These are phyloP conservation scores for Mus spicilegus DNA, from an alignment of 2,113 vertebrate genomes.

Conservation along the genomic window DNA sequence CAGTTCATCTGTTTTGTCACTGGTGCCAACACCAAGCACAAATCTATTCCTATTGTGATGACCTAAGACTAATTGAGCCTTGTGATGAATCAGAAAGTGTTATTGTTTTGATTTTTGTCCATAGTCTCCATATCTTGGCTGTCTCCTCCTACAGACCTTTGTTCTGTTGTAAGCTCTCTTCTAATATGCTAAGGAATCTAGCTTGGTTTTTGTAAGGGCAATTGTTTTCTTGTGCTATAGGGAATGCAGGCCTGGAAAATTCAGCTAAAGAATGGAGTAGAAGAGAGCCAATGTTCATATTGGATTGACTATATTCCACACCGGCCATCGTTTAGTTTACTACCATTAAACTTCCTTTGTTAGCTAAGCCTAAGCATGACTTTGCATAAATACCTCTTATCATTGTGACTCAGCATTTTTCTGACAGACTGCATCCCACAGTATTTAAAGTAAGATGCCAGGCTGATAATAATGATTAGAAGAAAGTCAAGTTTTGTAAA, in stretches of 20 bases:
- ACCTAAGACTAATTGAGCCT: not conserved
- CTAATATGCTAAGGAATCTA: not conserved
- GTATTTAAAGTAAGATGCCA: not conserved
- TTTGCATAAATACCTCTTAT: not conserved
- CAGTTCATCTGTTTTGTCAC: not conserved
- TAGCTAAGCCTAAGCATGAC: slow-evolving; percentile 1
- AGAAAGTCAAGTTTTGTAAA: not conserved
- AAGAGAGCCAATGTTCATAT: not conserved
- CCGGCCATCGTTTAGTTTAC: not conserved
- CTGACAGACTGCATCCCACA: not conserved
- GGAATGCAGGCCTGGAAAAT: not conserved
- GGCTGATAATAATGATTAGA: not conserved
- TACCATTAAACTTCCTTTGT: not conserved
- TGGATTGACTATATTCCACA: not conserved
- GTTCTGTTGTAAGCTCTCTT: not conserved
- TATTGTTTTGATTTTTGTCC: not conserved
- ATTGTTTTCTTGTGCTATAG: slow-evolving; percentile 51
- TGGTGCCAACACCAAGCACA: not conserved
- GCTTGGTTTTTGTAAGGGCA: not conserved
- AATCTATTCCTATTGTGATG: not conserved
- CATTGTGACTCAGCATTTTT: slow-evolving; percentile 69
- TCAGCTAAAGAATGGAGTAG: not conserved
- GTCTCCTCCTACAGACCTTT: not conserved
- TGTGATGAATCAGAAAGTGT: not conserved
- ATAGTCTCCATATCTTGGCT: not conserved